Percentiles rank a stretch among this genome's conserved stretches.
Evolutionary conservation across 2,888 invertebrate species (phyloP).

Genomic region (Petrophora chlorosata): DNA sequence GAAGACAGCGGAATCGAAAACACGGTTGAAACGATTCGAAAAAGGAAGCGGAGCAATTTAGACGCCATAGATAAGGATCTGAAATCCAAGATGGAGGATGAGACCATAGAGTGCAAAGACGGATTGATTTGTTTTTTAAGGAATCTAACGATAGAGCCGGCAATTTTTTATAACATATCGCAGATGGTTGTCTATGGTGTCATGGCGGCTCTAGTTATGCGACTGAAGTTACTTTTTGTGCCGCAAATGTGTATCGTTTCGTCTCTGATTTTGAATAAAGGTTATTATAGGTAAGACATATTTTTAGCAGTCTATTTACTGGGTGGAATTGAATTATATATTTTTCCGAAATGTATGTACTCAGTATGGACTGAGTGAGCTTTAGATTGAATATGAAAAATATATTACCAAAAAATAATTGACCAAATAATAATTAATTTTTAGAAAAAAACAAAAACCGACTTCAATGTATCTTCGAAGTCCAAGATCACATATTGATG

Average conservation of each 20-base stretch:
- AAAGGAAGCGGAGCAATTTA: constrained; percentile 50
- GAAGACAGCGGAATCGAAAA: constrained; percentile 83
- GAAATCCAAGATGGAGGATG: constrained; percentile 43
- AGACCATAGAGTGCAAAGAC: constrained; percentile 24
- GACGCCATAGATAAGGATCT: constrained; percentile 46
- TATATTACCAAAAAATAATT: too few species aligned
- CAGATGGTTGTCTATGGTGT: constrained; percentile 88
- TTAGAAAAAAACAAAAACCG: too few species aligned
- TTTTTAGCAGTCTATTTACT: background rate
- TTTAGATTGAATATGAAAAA: too few species aligned
- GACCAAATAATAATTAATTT: too few species aligned
- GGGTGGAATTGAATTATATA: too few species aligned
- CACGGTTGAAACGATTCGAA: constrained; percentile 59
- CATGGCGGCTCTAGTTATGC: constrained; percentile 91
- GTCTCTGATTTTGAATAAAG: constrained; percentile 85
- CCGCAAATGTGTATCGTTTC: constrained; percentile 90
- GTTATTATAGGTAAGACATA: constrained; percentile 77
- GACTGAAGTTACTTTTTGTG: constrained; percentile 90
- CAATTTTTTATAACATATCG: constrained; percentile 87
- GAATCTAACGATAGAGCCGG: constrained; percentile 75
- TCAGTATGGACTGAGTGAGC: too few species aligned
- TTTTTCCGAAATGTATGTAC: too few species aligned
- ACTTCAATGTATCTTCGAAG: too few species aligned
- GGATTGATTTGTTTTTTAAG: constrained; percentile 51
- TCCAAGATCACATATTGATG: too few species aligned